Evolutionary conservation across 2,888 invertebrate species (phyloP), one percentile per base, ranked within the genome.

Genomic region (Phortica magna): DNA sequence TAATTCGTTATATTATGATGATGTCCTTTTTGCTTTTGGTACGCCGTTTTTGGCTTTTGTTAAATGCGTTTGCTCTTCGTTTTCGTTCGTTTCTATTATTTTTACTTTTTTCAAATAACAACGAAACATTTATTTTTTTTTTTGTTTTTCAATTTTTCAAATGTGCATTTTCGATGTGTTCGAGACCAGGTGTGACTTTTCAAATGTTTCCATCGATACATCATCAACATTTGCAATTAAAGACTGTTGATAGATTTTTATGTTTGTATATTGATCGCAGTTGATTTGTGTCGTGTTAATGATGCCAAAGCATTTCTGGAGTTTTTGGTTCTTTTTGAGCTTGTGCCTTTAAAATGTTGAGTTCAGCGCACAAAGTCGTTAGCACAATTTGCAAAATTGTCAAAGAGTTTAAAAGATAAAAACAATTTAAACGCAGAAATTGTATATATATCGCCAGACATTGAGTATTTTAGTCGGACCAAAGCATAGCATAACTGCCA

Each of bases 1-100:
- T 90, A 90, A 90, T 90, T 85, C 87, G 80, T 83, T 84, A 84
- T 83, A 85, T 83, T 85, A 88, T 85, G 89, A 83, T 87, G 88
- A 88, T 87, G 89, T 87, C 88, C 88, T 85, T 84, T 88, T 73
- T 67, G 48, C 59, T 67, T 74, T 67, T 17, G 6, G 57, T 39
- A 57, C 78, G 84, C 79, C 82, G 81, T 82, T 83, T 87, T 85
- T 84, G 85, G 84, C 87, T 85, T 85, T 87, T 87, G 89, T 86
- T 84, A 77, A 48, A 70, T 77, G 79, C 83, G 80, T 79, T 83
- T 80, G 75, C 31, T 64, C 61, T 77, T 55, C 80, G 78, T 80
- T 77, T 17, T 9, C n/a, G 31, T 77, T 74, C 73, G 78, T 19
- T 67, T 31, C 59, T 22, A 22, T 73, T 61, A 43, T 64, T 68